These are phyloP conservation scores for Geophilus truncorum DNA, from an alignment of 2,888 invertebrate species.

Conservation along the genomic window DNA sequence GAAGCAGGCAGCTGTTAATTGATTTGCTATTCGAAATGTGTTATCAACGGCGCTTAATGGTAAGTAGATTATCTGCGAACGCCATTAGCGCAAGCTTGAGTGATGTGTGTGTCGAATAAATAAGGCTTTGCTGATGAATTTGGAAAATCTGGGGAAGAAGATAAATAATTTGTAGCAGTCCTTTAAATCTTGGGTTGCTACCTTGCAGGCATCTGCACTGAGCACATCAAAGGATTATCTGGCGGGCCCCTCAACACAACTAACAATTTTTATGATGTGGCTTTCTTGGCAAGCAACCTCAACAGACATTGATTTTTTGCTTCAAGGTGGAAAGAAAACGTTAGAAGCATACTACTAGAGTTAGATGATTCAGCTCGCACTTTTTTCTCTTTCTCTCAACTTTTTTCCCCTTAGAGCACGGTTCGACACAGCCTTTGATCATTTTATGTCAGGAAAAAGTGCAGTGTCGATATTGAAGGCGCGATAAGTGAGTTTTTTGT, in stretches of 20 bases:
- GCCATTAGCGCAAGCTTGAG: background rate
- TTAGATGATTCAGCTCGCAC: background rate
- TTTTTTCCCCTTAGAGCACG: background rate
- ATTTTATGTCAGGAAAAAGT: background rate
- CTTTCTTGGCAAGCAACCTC: slow-evolving; percentile 4
- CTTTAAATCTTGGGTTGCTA: background rate
- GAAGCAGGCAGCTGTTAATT: background rate
- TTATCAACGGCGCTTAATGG: slow-evolving; percentile 1
- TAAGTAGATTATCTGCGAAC: background rate
- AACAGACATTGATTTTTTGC: slow-evolving; percentile 1
- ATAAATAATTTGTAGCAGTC: background rate
- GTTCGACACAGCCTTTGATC: background rate
- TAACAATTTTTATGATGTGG: slow-evolving; percentile 6
- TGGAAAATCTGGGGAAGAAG: background rate
- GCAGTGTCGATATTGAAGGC: background rate
- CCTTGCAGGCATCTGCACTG: background rate
- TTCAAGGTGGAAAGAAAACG: background rate
- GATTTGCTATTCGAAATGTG: slow-evolving; percentile 20
- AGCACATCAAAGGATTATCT: slow-evolving; percentile 1
- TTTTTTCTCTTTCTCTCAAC: background rate
- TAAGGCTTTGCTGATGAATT: background rate
- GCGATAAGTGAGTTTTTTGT: background rate
- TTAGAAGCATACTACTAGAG: background rate
- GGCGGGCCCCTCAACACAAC: background rate
- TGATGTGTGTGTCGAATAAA: background rate